These are phyloP conservation scores for Coreoperca whiteheadi DNA, from an alignment of 2,113 vertebrate species.

Conservation along the genomic window DNA sequence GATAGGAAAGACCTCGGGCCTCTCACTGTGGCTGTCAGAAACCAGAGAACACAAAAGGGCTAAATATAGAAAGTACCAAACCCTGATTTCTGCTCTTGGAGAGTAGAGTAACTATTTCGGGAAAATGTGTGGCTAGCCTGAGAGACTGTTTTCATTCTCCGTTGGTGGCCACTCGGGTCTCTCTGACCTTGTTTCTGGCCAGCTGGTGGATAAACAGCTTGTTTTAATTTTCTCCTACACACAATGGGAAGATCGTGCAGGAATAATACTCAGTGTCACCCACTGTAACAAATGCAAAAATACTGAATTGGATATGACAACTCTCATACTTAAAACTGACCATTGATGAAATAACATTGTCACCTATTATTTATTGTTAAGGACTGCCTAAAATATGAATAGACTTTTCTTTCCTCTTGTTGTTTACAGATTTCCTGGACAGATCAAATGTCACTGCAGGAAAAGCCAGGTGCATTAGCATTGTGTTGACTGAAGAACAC, in stretches of 20 bases:
- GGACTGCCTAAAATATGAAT: neutral
- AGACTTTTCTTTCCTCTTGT: neutral
- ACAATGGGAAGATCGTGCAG: conserved; percentile 50
- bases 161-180: conserved; percentile 47
- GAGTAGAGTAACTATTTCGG: conserved; percentile 67
- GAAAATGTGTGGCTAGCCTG: conserved; percentile 37
- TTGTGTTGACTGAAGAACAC: neutral
- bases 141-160: conserved; percentile 51
- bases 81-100: conserved; percentile 62
- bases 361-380: conserved; percentile 55
- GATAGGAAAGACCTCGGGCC: conserved; percentile 35
- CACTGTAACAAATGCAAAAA: conserved; percentile 36
- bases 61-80: conserved; percentile 72
- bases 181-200: conserved; percentile 62
- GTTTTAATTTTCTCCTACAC: conserved; percentile 9
- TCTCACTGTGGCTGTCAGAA: conserved; percentile 47
- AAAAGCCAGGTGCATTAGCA: conserved; percentile 19
- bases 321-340: conserved; percentile 37
- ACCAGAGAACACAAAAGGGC: conserved; percentile 33
- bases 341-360: conserved; percentile 8
- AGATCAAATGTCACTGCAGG: conserved; percentile 25
- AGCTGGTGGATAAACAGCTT: conserved; percentile 46
- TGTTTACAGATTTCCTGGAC: conserved; percentile 7
- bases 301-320: neutral
- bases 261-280: conserved; percentile 27